phyloP scores from a whole-genome alignment of 2,797 vertebrate genomes.

The Lutjanus argentimaculatus region DNA sequence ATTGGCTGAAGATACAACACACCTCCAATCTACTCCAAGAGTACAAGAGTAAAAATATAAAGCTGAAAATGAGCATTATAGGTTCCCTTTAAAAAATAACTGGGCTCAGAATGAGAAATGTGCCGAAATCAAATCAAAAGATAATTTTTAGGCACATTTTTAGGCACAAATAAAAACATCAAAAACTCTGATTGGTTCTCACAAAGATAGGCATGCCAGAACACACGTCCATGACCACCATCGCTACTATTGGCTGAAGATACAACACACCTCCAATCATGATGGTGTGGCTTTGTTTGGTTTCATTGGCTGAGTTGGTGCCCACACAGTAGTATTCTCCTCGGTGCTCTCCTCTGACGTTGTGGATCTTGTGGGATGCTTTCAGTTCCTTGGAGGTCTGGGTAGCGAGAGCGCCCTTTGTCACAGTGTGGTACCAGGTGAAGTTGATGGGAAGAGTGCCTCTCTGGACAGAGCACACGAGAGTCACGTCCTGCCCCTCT shows the following conservation, averaged over 20 bases:
- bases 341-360: slow-evolving; percentile 48
- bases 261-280: slow-evolving; percentile 72
- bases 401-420: not conserved
- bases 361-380: slow-evolving; percentile 44
- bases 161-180: not conserved
- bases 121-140: not conserved
- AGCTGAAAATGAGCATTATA: no score
- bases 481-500: slow-evolving; percentile 76
- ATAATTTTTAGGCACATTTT: not conserved
- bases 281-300: slow-evolving; percentile 37
- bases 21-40: slow-evolving; percentile 61
- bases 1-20: slow-evolving; percentile 13
- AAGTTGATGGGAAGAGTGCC: slow-evolving; percentile 80
- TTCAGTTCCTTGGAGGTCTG: not conserved
- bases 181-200: not conserved
- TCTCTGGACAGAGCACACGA: slow-evolving; percentile 76
- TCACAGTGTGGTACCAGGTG: slow-evolving; percentile 67
- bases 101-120: no score
- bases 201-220: not conserved
- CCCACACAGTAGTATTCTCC: slow-evolving; percentile 81
- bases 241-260: not conserved
- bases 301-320: slow-evolving; percentile 69
- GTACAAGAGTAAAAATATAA: no score
- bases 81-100: no score
- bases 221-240: not conserved